These are phyloP conservation scores for Cercocebus atys DNA, from an alignment of 2,113 vertebrate species.

Conservation along the genomic window DNA sequence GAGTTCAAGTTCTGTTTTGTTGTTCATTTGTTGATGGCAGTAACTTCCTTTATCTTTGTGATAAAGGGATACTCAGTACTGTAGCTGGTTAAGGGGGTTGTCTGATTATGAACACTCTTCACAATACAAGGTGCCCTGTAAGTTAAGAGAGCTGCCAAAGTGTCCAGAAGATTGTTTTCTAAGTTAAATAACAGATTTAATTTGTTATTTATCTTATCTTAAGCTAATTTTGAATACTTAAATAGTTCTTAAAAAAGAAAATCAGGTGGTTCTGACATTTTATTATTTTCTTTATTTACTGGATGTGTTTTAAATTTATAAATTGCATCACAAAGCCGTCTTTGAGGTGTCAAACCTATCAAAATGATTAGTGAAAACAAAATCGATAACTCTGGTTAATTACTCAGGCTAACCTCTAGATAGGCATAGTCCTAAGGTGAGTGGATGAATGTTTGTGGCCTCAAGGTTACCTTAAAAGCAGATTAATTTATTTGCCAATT, in stretches of 20 bases:
- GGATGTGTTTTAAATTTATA: background rate
- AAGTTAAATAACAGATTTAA: background rate
- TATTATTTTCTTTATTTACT: slow-evolving; percentile 21
- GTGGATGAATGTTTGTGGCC: background rate
- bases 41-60: background rate
- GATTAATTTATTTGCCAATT: background rate
- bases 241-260: background rate
- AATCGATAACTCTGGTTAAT: background rate
- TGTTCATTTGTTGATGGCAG: background rate
- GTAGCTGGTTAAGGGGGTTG: background rate
- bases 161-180: slow-evolving; percentile 6
- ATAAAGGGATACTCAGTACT: background rate
- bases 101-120: background rate
- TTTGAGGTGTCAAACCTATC: background rate
- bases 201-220: background rate
- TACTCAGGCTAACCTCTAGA: background rate
- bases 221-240: slow-evolving; percentile 39
- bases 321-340: background rate
- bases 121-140: background rate
- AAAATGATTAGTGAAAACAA: background rate
- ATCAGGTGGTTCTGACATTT: background rate
- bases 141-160: background rate
- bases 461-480: background rate
- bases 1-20: slow-evolving; percentile 27
- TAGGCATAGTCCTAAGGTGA: background rate